These are phyloP conservation scores for Zaprionus vittiger DNA, from an alignment of 1,140 invertebrate species.

Conservation along the genomic window DNA sequence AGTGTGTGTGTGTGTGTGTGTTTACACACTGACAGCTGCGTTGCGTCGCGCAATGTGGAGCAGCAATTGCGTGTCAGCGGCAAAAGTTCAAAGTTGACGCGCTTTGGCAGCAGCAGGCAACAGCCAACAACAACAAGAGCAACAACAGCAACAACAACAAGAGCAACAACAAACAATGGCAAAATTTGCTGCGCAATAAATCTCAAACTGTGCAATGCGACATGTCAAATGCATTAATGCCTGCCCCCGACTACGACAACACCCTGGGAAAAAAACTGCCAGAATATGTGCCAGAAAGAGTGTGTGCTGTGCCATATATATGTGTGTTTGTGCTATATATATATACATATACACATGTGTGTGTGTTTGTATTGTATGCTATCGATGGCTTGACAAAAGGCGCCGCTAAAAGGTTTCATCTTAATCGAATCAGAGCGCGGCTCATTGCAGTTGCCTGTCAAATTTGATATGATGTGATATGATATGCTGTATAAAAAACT, in stretches of 20 bases:
- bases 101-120: slow-evolving; percentile 24
- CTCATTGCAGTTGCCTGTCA: slow-evolving; percentile 10
- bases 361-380: background rate
- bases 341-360: background rate
- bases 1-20: slow-evolving; percentile 22
- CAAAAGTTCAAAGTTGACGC: slow-evolving; percentile 55
- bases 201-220: slow-evolving; percentile 31
- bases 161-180: background rate
- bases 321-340: no score
- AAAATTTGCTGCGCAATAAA: slow-evolving; percentile 48
- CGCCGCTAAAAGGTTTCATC: slow-evolving; percentile 15
- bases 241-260: background rate
- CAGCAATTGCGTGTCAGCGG: slow-evolving; percentile 53
- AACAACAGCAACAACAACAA: no score
- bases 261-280: slow-evolving; percentile 9
- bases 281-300: background rate
- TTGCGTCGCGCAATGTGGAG: slow-evolving; percentile 27
- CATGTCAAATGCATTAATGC: slow-evolving; percentile 33
- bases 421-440: slow-evolving; percentile 28
- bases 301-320: background rate
- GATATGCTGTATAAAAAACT: background rate
- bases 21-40: slow-evolving; percentile 32
- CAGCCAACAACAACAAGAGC: background rate
- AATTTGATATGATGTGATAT: slow-evolving; percentile 11
- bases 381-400: background rate